Evolutionary conservation across 2,113 vertebrate species (phyloP).

Genomic region (Platycercus adscitus): DNA sequence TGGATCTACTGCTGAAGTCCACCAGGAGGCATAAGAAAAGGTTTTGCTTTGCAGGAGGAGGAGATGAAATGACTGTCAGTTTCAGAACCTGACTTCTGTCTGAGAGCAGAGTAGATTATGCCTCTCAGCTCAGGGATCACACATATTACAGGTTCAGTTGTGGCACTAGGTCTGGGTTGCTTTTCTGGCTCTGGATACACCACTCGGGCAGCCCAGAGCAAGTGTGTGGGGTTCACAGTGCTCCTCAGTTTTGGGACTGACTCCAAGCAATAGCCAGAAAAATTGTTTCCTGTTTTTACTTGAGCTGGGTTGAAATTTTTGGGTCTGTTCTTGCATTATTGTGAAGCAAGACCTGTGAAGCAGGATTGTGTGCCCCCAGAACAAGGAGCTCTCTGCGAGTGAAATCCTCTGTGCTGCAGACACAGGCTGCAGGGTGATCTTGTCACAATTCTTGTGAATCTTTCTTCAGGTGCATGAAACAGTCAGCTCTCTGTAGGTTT

Average conservation of each 20-base stretch:
- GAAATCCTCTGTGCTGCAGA: neutral
- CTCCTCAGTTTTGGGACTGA: neutral
- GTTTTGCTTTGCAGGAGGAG: neutral
- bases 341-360: neutral
- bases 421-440: neutral
- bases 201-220: neutral
- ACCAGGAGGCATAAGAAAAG: neutral
- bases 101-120: neutral
- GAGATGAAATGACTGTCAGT: neutral
- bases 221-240: fast-evolving
- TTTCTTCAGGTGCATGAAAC: neutral
- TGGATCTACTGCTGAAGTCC: neutral
- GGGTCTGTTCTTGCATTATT: neutral
- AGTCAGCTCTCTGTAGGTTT: neutral
- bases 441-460: neutral
- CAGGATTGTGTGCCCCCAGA: neutral
- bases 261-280: neutral
- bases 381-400: neutral
- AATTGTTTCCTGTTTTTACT: neutral
- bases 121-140: neutral
- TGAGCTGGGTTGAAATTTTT: neutral
- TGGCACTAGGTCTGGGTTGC: neutral
- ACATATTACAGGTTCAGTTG: fast-evolving
- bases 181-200: neutral
- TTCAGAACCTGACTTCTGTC: neutral